Conservation (phyloP, 2,888 invertebrate species). For the Pyrochroa serraticornis region DNA sequence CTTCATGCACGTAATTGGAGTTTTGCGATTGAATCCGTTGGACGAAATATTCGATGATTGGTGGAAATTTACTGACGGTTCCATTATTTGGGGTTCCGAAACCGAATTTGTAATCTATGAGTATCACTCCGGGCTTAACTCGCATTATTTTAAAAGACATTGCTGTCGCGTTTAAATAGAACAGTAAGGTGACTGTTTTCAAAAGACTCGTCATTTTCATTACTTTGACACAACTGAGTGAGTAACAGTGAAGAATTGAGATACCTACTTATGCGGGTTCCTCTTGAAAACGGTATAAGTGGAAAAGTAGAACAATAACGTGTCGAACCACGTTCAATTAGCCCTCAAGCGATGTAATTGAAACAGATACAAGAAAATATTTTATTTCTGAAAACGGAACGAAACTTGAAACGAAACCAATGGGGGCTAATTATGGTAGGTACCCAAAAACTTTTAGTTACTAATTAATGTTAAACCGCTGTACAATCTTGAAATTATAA, state of each 20-base stretch:
- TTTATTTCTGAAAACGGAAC: too few relatives aligned
- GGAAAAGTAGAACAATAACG: background rate
- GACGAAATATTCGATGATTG: slow-evolving; percentile 70
- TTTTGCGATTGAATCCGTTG: slow-evolving; percentile 73
- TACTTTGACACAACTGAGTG: background rate
- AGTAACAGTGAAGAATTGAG: background rate
- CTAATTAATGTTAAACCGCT: too few relatives aligned
- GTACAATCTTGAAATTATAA: too few relatives aligned
- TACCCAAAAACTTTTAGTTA: too few relatives aligned
- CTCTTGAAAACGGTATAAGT: background rate
- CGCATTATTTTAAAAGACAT: background rate
- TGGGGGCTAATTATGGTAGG: too few relatives aligned
- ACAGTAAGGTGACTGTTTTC: background rate
- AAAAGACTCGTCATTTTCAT: background rate
- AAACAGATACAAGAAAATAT: too few relatives aligned
- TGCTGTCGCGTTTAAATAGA: background rate
- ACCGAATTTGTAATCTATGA: background rate
- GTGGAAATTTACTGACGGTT: slow-evolving; percentile 65
- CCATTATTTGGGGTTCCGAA: slow-evolving; percentile 13
- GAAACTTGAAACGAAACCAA: too few relatives aligned
- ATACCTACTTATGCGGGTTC: background rate
- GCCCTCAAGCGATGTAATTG: too few relatives aligned
- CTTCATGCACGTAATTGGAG: slow-evolving; percentile 69
- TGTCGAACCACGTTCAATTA: background rate
- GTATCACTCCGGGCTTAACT: slow-evolving; percentile 2